A percentile compares a stretch with the other conserved stretches of the same genome.
phyloP scores from a whole-genome alignment of 1,140 invertebrate genomes.

The Pseudomyrmex pallidus region DNA sequence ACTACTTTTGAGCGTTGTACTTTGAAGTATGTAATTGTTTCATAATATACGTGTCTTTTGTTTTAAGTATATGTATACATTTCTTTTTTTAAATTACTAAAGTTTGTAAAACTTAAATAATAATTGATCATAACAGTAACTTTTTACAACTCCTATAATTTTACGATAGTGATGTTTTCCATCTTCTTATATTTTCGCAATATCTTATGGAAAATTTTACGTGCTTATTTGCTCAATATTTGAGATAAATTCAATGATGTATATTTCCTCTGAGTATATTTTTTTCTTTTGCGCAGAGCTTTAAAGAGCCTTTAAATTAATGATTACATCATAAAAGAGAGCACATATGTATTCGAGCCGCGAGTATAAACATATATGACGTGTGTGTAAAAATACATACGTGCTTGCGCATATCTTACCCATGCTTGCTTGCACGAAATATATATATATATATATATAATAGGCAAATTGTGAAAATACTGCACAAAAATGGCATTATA shows the following conservation, averaged over 20 bases:
- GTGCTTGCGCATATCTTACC: background rate
- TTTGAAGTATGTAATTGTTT: too few species aligned
- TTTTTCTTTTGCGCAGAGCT: background rate
- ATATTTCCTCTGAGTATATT: background rate
- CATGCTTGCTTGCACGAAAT: conserved; percentile 19
- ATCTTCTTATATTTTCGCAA: background rate
- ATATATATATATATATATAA: too few species aligned
- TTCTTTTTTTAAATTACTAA: too few species aligned
- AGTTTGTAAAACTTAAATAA: too few species aligned
- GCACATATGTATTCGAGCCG: background rate
- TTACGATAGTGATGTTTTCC: too few species aligned
- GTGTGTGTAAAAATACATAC: background rate
- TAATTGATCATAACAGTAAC: too few species aligned
- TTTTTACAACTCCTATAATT: too few species aligned
- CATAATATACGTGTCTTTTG: too few species aligned
- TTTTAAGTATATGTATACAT: background rate
- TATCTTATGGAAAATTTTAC: background rate
- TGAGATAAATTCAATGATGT: background rate
- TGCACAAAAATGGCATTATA: too few species aligned
- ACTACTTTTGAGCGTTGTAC: background rate
- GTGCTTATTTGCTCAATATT: background rate
- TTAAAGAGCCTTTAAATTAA: conserved; percentile 52
- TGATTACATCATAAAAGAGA: conserved; percentile 60
- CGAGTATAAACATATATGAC: conserved; percentile 15
- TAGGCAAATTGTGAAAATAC: too few species aligned